phyloP scores from a whole-genome alignment of 2,113 vertebrate species.

The Tor tambroides region DNA sequence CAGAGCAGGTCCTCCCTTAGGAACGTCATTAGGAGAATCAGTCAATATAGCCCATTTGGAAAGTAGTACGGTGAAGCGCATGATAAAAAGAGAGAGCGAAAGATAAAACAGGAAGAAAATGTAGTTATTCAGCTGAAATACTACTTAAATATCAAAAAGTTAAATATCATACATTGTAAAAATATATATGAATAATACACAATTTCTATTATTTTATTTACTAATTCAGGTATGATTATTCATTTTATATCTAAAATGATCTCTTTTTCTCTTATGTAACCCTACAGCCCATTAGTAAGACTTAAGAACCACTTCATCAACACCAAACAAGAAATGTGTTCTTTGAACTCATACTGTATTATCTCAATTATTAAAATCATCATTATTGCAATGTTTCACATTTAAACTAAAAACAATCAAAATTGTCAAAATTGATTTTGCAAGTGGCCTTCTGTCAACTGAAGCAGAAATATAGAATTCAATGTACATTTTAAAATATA shows the following conservation, averaged over 20 bases:
- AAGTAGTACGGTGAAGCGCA: constrained; percentile 64
- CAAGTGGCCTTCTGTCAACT: neutral
- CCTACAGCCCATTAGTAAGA: neutral
- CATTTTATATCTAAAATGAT: neutral
- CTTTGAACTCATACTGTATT: neutral
- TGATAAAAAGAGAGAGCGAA: constrained; percentile 62
- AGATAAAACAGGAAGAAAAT: constrained; percentile 57
- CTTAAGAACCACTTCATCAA: neutral
- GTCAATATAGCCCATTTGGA: constrained; percentile 72
- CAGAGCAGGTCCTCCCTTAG: constrained; percentile 68
- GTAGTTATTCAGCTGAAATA: constrained; percentile 49
- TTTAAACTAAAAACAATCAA: neutral
- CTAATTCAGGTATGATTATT: neutral
- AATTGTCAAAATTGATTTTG: neutral
- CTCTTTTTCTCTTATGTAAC: neutral
- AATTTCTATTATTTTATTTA: too few relatives aligned
- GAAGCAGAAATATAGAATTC: neutral
- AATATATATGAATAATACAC: neutral
- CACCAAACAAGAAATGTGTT: neutral
- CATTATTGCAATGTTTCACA: neutral
- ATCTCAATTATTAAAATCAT: neutral
- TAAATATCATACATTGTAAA: neutral
- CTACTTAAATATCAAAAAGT: neutral
- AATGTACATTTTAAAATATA: neutral
- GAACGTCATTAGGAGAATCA: constrained; percentile 74